Conservation (phyloP, 1,140 invertebrate genomes). For the Dendrolimus kikuchii region DNA sequence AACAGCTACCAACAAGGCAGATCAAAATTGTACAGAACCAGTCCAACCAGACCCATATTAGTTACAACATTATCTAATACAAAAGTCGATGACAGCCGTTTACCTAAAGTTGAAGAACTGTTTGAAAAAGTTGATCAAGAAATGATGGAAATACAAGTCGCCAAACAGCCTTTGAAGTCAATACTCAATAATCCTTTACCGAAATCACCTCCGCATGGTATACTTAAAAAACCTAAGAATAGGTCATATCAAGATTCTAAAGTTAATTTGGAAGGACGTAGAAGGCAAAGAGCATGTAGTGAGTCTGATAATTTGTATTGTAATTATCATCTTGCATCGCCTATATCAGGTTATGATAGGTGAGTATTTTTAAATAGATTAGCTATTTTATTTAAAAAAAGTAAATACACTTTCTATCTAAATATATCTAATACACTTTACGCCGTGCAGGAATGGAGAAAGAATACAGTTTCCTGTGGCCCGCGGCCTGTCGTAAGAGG, state of each 20-base stretch:
- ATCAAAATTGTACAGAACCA: conserved; percentile 51
- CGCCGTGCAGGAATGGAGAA: no score
- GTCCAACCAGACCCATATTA: conserved; percentile 52
- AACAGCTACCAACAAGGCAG: conserved; percentile 49
- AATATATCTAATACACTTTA: no score
- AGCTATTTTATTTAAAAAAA: no score
- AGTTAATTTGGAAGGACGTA: conserved; percentile 38
- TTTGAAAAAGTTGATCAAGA: conserved; percentile 60
- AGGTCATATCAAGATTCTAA: conserved; percentile 42
- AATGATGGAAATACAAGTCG: conserved; percentile 48
- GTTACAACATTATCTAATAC: conserved; percentile 52
- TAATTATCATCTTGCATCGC: conserved; percentile 39
- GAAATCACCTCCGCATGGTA: conserved; percentile 49
- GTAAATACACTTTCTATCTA: no score
- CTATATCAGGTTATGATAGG: conserved; percentile 50
- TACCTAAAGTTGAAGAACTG: conserved; percentile 64
- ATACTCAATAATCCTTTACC: conserved; percentile 61
- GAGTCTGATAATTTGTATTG: conserved; percentile 61
- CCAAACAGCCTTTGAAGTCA: conserved; percentile 61
- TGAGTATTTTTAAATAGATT: conserved; percentile 17
- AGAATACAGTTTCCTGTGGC: no score
- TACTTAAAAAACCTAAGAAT: conserved; percentile 60
- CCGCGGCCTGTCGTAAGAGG: no score
- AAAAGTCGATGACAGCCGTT: conserved; percentile 49
- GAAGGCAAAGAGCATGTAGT: conserved; percentile 56